phyloP scores from a whole-genome alignment of 2,797 vertebrate species.

The Adrianichthys oophorus region DNA sequence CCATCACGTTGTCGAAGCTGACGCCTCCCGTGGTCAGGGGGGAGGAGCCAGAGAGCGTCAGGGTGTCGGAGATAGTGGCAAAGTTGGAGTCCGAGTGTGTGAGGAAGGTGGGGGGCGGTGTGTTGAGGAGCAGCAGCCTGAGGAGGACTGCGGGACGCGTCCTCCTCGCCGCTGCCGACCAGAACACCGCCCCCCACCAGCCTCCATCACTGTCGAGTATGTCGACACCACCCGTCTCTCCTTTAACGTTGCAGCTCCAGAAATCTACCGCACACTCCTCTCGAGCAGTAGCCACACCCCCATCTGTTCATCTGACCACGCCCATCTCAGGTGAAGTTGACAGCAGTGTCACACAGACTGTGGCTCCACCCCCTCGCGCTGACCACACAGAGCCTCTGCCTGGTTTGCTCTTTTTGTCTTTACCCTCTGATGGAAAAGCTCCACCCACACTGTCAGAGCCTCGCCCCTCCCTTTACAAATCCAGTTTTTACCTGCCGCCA shows the following conservation, averaged over 20 bases:
- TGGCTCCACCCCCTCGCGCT: background rate
- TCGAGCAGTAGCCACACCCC: background rate
- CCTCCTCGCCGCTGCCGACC: slow-evolving; percentile 74
- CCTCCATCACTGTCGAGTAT: background rate
- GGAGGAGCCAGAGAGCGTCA: slow-evolving; percentile 80
- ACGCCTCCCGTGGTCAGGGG: slow-evolving; percentile 14
- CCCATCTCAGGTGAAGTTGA: background rate
- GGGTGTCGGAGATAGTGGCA: slow-evolving; percentile 93
- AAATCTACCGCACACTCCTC: slow-evolving; percentile 1
- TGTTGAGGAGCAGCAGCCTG: slow-evolving; percentile 88
- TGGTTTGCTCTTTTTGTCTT: slow-evolving; percentile 85
- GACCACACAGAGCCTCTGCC: slow-evolving; percentile 83
- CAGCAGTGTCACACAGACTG: background rate
- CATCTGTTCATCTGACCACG: background rate
- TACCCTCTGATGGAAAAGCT: slow-evolving; percentile 5
- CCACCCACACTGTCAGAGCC: slow-evolving; percentile 12
- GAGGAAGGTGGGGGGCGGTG: slow-evolving; percentile 70
- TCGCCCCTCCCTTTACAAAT: background rate
- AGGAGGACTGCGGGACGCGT: slow-evolving; percentile 85
- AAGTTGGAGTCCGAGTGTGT: slow-evolving; percentile 90
- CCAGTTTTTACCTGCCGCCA: slow-evolving; percentile 2
- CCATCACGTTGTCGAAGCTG: slow-evolving; percentile 63
- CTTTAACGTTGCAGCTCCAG: background rate
- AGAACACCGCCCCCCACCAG: slow-evolving; percentile 24
- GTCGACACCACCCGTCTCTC: background rate